Percentiles rank a stretch among this genome's conserved stretches.
Evolutionary conservation across 2,888 invertebrate species (phyloP).

Genomic region (Rugalucina vietnamica): DNA sequence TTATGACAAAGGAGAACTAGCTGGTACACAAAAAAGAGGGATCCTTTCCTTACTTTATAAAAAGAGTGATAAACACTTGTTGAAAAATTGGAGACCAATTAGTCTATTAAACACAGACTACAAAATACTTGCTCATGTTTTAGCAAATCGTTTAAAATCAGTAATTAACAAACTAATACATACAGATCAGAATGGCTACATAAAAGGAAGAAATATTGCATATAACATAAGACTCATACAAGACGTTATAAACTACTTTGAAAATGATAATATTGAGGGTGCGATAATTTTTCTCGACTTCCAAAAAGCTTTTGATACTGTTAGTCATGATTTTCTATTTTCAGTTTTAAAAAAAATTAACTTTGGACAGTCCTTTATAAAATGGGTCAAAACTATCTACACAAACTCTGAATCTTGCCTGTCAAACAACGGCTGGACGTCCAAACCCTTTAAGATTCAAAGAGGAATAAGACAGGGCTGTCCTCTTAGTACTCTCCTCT

Average conservation of each 20-base stretch:
- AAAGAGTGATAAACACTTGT: not conserved
- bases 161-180: not conserved
- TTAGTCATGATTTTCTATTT: slow-evolving; percentile 2
- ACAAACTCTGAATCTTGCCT: not conserved
- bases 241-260: slow-evolving; percentile 17
- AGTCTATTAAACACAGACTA: slow-evolving; percentile 11
- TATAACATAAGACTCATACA: slow-evolving; percentile 23
- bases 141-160: slow-evolving; percentile 14
- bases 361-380: slow-evolving; percentile 15
- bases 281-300: slow-evolving; percentile 25
- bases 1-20: slow-evolving; percentile 6
- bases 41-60: slow-evolving; percentile 9
- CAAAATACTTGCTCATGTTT: slow-evolving; percentile 16
- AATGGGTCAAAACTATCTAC: slow-evolving; percentile 21
- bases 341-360: slow-evolving; percentile 10
- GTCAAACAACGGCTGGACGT: slow-evolving; percentile 14
- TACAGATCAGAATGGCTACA: slow-evolving; percentile 18
- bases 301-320: slow-evolving; percentile 24
- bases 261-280: slow-evolving; percentile 13
- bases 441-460: not conserved
- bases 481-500: slow-evolving; percentile 17
- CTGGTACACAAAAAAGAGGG: slow-evolving; percentile 19
- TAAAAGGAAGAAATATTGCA: slow-evolving; percentile 19
- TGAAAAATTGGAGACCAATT: slow-evolving; percentile 28
- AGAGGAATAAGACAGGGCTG: slow-evolving; percentile 23